These are phyloP conservation scores for Tragelaphus buxtoni DNA, from an alignment of 2,113 vertebrate genomes.

Conservation along the genomic window DNA sequence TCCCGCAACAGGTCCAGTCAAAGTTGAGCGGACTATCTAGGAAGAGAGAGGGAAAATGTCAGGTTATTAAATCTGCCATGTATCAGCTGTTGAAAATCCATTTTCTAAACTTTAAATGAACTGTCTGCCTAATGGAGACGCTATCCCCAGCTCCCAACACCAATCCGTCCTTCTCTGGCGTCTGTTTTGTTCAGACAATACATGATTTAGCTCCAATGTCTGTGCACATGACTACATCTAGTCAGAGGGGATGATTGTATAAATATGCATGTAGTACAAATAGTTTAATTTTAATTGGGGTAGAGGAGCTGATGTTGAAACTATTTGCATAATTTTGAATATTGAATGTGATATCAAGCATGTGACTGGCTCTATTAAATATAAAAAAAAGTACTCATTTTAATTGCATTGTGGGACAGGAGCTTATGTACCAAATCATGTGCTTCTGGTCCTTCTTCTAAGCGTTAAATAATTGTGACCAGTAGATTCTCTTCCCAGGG, in stretches of 20 bases:
- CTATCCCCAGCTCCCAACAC: background rate
- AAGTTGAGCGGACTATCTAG: constrained; percentile 42
- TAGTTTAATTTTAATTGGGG: constrained; percentile 63
- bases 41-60: constrained; percentile 45
- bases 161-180: accelerated
- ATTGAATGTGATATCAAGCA: constrained; percentile 19
- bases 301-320: constrained; percentile 33
- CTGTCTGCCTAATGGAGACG: constrained; percentile 22
- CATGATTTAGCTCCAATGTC: background rate
- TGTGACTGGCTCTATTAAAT: background rate
- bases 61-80: constrained; percentile 58
- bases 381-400: background rate
- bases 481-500: background rate
- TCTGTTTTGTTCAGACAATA: constrained; percentile 11
- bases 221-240: background rate
- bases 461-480: background rate
- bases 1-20: constrained; percentile 78
- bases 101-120: constrained; percentile 52
- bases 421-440: accelerated
- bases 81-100: constrained; percentile 9
- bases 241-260: constrained; percentile 27
- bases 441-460: background rate
- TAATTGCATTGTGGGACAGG: background rate
- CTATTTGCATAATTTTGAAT: constrained; percentile 48
- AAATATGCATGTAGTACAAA: constrained; percentile 51